Conservation (phyloP, 2,797 vertebrate genomes). For the Hapalemur alaotrensis region DNA sequence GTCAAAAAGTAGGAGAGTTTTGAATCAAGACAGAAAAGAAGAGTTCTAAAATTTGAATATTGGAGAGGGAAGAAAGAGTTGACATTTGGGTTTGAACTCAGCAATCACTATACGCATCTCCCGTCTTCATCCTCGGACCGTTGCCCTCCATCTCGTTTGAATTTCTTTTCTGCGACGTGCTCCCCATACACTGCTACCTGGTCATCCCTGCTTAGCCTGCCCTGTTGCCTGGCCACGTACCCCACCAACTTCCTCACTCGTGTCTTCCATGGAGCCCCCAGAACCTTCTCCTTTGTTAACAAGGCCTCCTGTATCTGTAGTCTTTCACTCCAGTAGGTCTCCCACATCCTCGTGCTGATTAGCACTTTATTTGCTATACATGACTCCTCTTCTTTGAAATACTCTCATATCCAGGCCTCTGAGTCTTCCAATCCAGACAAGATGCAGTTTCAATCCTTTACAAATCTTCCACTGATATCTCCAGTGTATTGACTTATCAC, state of each 20-base stretch:
- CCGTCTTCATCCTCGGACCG: neutral
- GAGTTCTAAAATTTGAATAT: neutral
- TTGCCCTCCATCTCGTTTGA: neutral
- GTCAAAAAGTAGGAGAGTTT: neutral
- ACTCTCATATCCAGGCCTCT: no score
- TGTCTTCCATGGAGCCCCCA: neutral
- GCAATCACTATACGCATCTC: neutral
- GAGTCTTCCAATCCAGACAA: neutral
- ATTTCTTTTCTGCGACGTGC: neutral
- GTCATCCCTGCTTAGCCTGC: neutral
- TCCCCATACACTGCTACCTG: neutral
- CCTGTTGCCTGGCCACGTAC: neutral
- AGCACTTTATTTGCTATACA: neutral
- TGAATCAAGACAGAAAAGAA: neutral
- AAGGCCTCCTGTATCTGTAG: no score
- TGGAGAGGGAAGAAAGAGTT: neutral
- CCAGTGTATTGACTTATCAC: neutral
- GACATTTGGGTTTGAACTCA: neutral
- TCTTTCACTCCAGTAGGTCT: neutral
- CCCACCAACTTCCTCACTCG: neutral
- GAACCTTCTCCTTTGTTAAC: neutral
- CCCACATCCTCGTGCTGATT: neutral
- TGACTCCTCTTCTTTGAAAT: neutral
- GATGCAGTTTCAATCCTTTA: neutral
- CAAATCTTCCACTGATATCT: neutral